Conservation (phyloP, 2,113 vertebrate species). For the Bos javanicus region DNA sequence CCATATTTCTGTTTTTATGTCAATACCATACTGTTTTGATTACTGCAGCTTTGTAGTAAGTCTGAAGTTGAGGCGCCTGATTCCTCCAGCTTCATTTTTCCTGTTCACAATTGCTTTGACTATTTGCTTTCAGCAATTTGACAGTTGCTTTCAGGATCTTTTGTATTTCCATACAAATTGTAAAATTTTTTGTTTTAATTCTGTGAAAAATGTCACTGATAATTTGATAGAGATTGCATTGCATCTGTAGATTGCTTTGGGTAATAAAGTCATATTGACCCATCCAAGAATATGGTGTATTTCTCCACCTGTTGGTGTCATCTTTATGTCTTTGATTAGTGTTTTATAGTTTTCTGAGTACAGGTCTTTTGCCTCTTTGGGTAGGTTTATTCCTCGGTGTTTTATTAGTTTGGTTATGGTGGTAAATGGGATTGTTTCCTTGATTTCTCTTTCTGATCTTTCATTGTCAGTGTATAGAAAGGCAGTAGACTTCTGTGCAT, state of each 20-base stretch:
- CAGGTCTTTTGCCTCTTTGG: background rate
- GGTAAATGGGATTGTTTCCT: background rate
- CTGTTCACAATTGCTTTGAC: background rate
- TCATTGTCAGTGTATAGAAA: background rate
- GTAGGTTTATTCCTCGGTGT: background rate
- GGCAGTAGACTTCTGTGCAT: background rate
- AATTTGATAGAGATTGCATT: background rate
- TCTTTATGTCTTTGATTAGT: background rate
- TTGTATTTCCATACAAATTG: background rate
- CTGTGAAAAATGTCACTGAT: background rate
- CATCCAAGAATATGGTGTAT: background rate
- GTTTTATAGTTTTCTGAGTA: background rate
- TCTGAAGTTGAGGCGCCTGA: background rate
- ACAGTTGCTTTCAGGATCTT: background rate
- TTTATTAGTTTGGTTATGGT: background rate
- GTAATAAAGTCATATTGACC: background rate
- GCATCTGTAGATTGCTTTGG: background rate
- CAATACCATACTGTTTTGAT: background rate
- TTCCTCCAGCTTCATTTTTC: background rate
- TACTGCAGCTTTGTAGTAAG: background rate
- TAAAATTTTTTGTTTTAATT: background rate
- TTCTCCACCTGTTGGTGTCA: background rate
- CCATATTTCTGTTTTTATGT: background rate
- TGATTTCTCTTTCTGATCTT: background rate
- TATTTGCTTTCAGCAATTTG: background rate